These are phyloP conservation scores for Fopius arisanus DNA, from an alignment of 1,140 invertebrate genomes.

Conservation along the genomic window DNA sequence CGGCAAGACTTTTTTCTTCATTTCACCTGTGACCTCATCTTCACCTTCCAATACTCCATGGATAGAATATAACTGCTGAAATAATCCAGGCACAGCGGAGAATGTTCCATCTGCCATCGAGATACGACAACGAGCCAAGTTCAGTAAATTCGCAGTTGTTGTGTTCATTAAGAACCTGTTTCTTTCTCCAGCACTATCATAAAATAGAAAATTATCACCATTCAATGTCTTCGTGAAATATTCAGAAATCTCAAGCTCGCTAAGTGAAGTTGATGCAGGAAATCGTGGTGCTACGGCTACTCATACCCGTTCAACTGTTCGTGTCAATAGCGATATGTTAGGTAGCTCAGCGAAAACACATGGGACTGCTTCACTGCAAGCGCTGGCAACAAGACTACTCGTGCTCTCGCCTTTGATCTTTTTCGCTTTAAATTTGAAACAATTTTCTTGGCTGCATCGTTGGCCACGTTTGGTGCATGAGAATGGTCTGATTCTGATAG, in stretches of 20 bases:
- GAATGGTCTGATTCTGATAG: no score
- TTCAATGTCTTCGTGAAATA: not conserved
- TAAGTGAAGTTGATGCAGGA: not conserved
- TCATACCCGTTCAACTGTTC: not conserved
- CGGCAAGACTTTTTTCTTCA: conserved; percentile 20
- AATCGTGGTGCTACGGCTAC: not conserved
- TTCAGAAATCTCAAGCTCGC: not conserved
- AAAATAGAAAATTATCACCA: not conserved
- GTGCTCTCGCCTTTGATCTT: not conserved
- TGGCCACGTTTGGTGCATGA: no score
- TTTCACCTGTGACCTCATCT: not conserved
- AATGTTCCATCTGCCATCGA: conserved; percentile 28
- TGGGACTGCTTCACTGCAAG: not conserved
- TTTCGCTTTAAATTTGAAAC: not conserved
- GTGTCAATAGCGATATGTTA: not conserved
- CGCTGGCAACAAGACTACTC: not conserved
- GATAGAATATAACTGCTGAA: conserved; percentile 31
- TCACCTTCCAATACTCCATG: conserved; percentile 19
- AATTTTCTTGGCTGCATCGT: no score
- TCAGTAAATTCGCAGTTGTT: not conserved
- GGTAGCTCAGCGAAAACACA: not conserved
- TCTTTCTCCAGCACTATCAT: conserved; percentile 1
- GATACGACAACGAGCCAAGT: not conserved
- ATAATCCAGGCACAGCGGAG: conserved; percentile 7
- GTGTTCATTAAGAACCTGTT: conserved; percentile 4